Base-by-base conservation (phyloP, 1,140 invertebrate species). In the Euura saliciscinereae region DNA sequence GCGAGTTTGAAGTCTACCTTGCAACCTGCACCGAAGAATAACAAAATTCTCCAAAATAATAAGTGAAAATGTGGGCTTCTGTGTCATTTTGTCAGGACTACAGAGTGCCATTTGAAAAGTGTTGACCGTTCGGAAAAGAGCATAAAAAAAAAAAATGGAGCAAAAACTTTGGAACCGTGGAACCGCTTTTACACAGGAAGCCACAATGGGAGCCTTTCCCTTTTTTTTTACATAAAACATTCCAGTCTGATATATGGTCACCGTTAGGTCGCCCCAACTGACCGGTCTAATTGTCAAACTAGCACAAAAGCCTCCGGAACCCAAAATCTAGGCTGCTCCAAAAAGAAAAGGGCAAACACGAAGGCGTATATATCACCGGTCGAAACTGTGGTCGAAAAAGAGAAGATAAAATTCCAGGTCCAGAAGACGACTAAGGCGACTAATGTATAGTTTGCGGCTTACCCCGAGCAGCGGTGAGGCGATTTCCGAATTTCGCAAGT, bases 121-220 rank as follows among this genome's bases (percentile, higher is more conserved):
- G 28, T 0, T 64, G 46, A 73, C 59, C 13, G 6, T 28, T 65
- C 10, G 43, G 5, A 42, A 44, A 3, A n/a, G 6, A 46, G 46
- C 8, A 66, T 65, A 45, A 68, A 83, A 78, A 79, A 76, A 45
- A 71, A 83, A 78, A 79, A 76, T 77, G 73, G 73, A 79, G 70
- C 76, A 79, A 78, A 79, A 80, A 82, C 64, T 73, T 28, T 42
- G 67, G 71, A 64, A 68, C 65, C 72, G 51, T 6, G 13, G 51
- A 59, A 59, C 5, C 51, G 51, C 51, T 3, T 4, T 3, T 8
- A 4, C 51, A 59, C 51, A 3, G 51, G 3, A 59, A 59, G 51
- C 51, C 51, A 59, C 51, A 59, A 59, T 59, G 51, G 8, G 51
- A 8, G 13, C 13, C 51, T n/a, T n/a, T 59, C 13, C 13, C 51